These are phyloP conservation scores for Linurgus olivaceus DNA, from an alignment of 2,797 vertebrate species.

Conservation along the genomic window DNA sequence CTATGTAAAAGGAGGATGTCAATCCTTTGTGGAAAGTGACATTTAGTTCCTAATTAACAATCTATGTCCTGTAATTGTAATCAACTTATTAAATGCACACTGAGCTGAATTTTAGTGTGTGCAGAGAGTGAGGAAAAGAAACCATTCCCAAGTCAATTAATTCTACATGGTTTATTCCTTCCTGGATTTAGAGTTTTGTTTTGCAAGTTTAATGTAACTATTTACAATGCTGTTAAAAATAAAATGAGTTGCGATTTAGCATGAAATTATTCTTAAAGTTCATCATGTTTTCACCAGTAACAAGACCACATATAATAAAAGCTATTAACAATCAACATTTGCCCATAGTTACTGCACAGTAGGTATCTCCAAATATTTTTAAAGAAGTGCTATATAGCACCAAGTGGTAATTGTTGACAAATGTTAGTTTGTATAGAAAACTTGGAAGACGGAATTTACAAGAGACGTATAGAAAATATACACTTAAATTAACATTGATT, in stretches of 20 bases:
- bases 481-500: neutral
- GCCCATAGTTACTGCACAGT: constrained; percentile 1
- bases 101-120: neutral
- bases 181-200: neutral
- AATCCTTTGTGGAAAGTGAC: neutral
- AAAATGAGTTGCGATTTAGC: neutral
- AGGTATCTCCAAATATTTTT: constrained; percentile 15
- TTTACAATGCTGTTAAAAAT: neutral
- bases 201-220: neutral
- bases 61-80: neutral
- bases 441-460: neutral
- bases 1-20: neutral
- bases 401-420: constrained; percentile 22
- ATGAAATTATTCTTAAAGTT: constrained; percentile 1
- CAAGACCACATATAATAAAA: neutral
- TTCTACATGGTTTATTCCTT: neutral
- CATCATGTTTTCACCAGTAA: neutral
- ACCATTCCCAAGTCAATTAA: neutral
- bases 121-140: neutral
- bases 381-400: neutral
- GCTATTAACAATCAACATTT: constrained; percentile 2
- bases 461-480: neutral
- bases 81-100: neutral
- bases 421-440: neutral
- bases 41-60: neutral